Evolutionary conservation across 2,888 invertebrate species (phyloP), one percentile per base, ranked within the genome.

Genomic region (Dilophus febrilis): DNA sequence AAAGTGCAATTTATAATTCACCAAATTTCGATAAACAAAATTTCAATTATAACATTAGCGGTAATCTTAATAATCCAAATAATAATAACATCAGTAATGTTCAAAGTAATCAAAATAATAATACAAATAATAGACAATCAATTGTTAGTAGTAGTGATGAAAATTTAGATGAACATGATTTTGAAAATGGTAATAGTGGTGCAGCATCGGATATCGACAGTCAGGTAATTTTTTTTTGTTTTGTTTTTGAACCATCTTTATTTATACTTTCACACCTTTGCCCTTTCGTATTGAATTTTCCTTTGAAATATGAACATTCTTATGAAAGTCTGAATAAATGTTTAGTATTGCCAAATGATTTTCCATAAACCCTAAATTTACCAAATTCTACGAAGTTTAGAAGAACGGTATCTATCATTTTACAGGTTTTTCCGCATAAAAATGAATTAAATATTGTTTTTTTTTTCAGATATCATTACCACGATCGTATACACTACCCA

Each of bases 401-500:
- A n/a, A n/a, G n/a, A n/a, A n/a, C n/a, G n/a, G n/a, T n/a, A n/a
- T n/a, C n/a, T n/a, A n/a, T n/a, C n/a, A n/a, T n/a, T n/a, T n/a
- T n/a, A n/a, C n/a, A n/a, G n/a, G n/a, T n/a, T n/a, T n/a, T n/a
- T n/a, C n/a, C n/a, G n/a, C n/a, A n/a, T 22, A 22, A 22, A 22
- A 22, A 22, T 22, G 22, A n/a, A n/a, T 22, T 22, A 6, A 22
- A 22, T 22, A 22, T 22, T 22, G 4, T 39, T 19, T n/a, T 34
- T 38, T 28, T 14, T 44, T 44, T 50, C 73, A 85, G 71, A 72
- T 86, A 48, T 85, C 85, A 3, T 63, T 86, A 40, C 86, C 87
- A 1, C 71, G 86, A 17, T 85, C 84, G 22, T 86, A 86, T 57
- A 87, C 86, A 1, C 63, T 87, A 37, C 86, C 86, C 2, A 71